Evolutionary conservation across 2,888 invertebrate species (phyloP), one percentile per base, ranked within the genome.

Genomic region (Baccha elongata): DNA sequence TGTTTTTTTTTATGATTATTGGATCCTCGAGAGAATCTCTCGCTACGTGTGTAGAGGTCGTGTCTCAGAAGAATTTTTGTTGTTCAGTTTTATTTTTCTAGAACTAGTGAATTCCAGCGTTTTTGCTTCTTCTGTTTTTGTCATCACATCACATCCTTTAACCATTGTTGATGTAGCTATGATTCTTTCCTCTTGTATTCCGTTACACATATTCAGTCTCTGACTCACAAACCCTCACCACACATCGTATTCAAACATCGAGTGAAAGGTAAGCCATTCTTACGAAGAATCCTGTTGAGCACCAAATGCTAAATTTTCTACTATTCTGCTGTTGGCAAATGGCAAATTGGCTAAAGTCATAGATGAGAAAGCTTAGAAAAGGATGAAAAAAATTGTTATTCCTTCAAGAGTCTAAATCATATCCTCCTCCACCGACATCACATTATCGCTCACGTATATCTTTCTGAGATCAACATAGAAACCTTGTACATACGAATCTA

Each of bases 301-400:
- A 80, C 65, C 64, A 75, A 75, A 71, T 81, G 80, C 60, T 75
- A 75, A 81, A 75, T 71, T 29, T 75, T 71, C 80, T 35, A 52
- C 58, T 19, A 55, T 29, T 52, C 74, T 80, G 75, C 75, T 46
- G 69, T 74, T 81, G 60, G 60, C 60, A 60, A 60, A 42, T 60
- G 42, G 60, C 60, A 60, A 60, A 60, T 60, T 60, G 60, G 80
- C 65, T 75, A 81, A 64, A 69, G 69, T 81, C 80, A 71, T 65
- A 81, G 75, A 60, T 71, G 69, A 65, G 8, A 64, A 17, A 65
- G 50, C 42, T 44, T n/a, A 69, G 23, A 48, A 29, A 29, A 50
- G 23, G 13, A 46, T 64, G 13, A 21, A 40, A 40, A 48, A 37
- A 26, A n/a, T n/a, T n/a, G n/a, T 42, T n/a, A n/a, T n/a, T n/a